Base-by-base conservation (phyloP, 2,113 vertebrate genomes). In the Chaenocephalus aceratus region DNA sequence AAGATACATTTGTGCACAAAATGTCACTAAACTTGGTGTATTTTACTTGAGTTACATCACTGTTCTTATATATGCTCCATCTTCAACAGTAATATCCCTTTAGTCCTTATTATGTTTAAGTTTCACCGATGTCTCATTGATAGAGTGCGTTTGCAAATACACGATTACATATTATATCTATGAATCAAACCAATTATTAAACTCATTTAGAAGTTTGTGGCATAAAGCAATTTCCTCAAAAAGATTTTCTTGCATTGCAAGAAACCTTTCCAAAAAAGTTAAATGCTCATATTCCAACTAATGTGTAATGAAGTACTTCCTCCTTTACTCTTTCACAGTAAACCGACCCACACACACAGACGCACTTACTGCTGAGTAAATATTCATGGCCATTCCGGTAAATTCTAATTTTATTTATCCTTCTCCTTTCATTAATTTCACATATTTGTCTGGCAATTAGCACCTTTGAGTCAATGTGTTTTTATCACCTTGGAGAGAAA, bases 361-460 rank as follows among this genome's bases (percentile, higher is more conserved):
- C 1, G 6, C 36, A 41, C 6, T 30, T 61, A 48, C 44, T 80
- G 46, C 51, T 71, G 56, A 54, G 41, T 88, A 76, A 77, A 90
- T 88, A 86, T 81, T 86, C 75, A 72, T 82, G 61, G 45, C 72
- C 53, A 78, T 82, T 81, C 76, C 48, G 1, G 61, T 76, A 79
- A 87, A 64, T 79, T 85, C 15, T 61, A 23, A 71, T 79, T 21
- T 76, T 83, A 70, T 84, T 83, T 77, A 77, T 79, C 58, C 73
- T 86, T 91, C 80, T 75, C 66, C 77, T 89, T 62, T 77, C 13
- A 90, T 92, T 82, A 79, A 84, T 75, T 87, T 85, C 70, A 83
- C 57, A 45, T 49, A 30, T 16, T 41, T 79, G 82, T 67, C 83
- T 92, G 90, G 85, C 71, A 83, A 91, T 94, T 93, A 93, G 54